Evolutionary conservation across 2,113 vertebrate species (phyloP).

Genomic region (Oryzias curvinotus): DNA sequence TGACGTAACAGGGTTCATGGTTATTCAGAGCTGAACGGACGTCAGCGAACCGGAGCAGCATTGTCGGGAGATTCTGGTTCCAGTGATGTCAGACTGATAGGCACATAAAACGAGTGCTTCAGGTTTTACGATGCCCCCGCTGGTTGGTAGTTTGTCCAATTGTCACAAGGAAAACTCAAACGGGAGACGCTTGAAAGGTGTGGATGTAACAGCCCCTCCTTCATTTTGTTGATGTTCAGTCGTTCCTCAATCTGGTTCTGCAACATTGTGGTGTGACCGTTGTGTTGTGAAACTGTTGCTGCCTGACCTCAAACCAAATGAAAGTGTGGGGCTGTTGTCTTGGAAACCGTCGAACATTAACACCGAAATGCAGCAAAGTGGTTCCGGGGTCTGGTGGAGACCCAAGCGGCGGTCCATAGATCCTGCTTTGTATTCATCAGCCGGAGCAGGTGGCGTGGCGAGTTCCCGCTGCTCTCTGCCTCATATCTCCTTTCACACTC

Average conservation of each 20-base stretch:
- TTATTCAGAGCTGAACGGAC: too few relatives aligned
- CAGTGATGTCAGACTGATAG: too few relatives aligned
- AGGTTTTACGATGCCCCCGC: too few relatives aligned
- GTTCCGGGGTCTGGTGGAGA: not conserved
- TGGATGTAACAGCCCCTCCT: too few relatives aligned
- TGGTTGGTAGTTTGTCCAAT: too few relatives aligned
- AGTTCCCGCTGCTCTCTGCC: constrained; percentile 8
- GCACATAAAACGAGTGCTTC: too few relatives aligned
- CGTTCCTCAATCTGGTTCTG: constrained; percentile 50
- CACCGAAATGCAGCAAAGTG: constrained; percentile 11
- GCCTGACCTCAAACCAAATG: constrained; percentile 13
- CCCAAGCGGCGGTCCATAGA: not conserved
- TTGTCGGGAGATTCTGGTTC: too few relatives aligned
- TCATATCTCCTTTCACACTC: constrained; percentile 8
- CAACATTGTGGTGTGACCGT: constrained; percentile 51
- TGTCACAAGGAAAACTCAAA: too few relatives aligned
- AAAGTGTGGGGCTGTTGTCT: constrained; percentile 36
- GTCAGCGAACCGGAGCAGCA: too few relatives aligned
- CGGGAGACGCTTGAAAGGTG: too few relatives aligned
- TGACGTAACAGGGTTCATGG: too few relatives aligned
- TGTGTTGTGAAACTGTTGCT: constrained; percentile 26
- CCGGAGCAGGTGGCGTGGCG: constrained; percentile 19
- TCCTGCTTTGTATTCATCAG: not conserved
- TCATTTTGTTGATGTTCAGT: constrained; percentile 1
- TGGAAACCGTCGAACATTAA: constrained; percentile 5